Percentiles rank a stretch among this genome's conserved stretches.
These are phyloP conservation scores for Spodoptera litura DNA, from an alignment of 1,140 invertebrate genomes.

Conservation along the genomic window DNA sequence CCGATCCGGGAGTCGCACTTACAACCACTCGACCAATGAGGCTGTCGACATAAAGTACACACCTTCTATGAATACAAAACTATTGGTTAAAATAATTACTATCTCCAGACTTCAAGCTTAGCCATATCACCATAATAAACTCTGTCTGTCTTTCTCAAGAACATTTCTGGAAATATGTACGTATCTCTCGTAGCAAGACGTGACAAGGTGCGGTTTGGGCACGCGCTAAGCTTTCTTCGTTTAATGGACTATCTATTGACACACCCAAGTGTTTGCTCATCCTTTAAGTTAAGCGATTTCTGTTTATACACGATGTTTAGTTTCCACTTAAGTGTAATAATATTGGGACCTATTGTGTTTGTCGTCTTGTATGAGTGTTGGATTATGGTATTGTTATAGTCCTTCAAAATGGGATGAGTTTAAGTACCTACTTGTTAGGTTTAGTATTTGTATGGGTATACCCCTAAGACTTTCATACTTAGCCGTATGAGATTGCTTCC, in stretches of 20 bases:
- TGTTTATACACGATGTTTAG: slow-evolving; percentile 34
- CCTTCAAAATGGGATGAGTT: neutral
- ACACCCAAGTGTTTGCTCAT: slow-evolving; percentile 25
- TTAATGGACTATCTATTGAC: slow-evolving; percentile 55
- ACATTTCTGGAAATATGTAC: neutral
- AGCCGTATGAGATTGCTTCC: neutral
- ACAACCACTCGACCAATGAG: too few species aligned
- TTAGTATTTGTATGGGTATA: neutral
- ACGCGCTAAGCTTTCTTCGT: slow-evolving; percentile 47
- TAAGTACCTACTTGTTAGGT: slow-evolving; percentile 2
- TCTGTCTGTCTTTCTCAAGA: neutral
- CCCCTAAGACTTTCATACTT: neutral
- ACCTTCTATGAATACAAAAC: too few species aligned
- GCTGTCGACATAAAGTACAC: too few species aligned
- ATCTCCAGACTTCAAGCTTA: too few species aligned
- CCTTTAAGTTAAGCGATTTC: slow-evolving; percentile 41
- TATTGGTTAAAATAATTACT: too few species aligned
- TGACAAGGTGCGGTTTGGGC: slow-evolving; percentile 13
- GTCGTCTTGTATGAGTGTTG: neutral
- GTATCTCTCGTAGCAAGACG: neutral
- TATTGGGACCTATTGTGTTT: slow-evolving; percentile 17
- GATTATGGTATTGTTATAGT: neutral
- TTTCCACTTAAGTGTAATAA: slow-evolving; percentile 21
- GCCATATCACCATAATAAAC: too few species aligned
- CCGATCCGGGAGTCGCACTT: too few species aligned